Base-by-base conservation (phyloP, 2,113 vertebrate genomes). In the Sturnira hondurensis region DNA sequence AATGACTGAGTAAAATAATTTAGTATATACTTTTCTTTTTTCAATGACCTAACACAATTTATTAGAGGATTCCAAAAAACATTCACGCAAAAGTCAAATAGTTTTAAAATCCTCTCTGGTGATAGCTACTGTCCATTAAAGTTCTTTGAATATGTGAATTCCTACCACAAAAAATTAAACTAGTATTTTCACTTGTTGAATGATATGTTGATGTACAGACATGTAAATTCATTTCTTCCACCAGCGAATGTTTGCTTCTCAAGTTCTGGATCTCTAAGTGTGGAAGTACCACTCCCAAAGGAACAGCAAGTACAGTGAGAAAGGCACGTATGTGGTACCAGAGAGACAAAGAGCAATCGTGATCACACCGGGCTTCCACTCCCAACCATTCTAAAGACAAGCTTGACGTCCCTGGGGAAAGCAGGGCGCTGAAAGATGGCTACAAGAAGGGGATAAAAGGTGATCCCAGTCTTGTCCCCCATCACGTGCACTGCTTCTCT, bases 1-100 rank as follows among this genome's bases (percentile, higher is more conserved):
- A 83, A 90, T 38, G 38, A n/a, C 2, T 70, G 47, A 74, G 56
- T 63, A 61, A 89, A 82, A 36, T 67, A 89, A 91, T 45, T 58
- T 33, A 77, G 31, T 24, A 28, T 54, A 24, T 16, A 47, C 31
- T 52, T 90, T 89, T 85, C 17, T 81, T 67, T 95, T 73, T 68
- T 89, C 52, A 20, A 10, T 93, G 71, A 71, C 58, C 38, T 77
- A 71, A 76, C 28, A 68, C 31, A 47, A 54, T 73, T 91, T 58
- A 67, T 22, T 43, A 56, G 68, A 80, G 4, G 43, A 47, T 88
- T 89, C 74, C n/a, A 80, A 31, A 93, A 56, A 88, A 12, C 14
- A 67, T 65, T 84, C 36, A 63, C 31, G 83, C 7, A 78, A 70
- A 95, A 93, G 38, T 36, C 36, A 88, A 45, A 68, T 7, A 26